phyloP scores from a whole-genome alignment of 2,113 vertebrate species.

The Sander vitreus region DNA sequence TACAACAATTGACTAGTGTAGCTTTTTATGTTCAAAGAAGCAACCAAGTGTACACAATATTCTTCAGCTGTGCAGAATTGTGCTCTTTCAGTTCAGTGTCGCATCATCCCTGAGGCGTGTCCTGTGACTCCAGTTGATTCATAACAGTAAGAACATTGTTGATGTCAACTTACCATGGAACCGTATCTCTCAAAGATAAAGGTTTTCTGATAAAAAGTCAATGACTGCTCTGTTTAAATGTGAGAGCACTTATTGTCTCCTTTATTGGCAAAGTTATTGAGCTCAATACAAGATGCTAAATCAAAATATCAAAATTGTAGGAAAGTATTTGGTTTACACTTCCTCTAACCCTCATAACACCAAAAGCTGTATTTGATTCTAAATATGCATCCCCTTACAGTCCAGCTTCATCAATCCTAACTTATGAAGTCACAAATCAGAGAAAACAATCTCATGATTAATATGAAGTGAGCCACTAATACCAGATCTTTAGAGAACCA shows the following conservation, averaged over 20 bases:
- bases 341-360: not conserved
- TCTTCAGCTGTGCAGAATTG: not conserved
- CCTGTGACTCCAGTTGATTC: slow-evolving; percentile 15
- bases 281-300: not conserved
- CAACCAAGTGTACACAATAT: not conserved
- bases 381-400: not conserved
- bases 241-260: not conserved
- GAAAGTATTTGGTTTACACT: not conserved
- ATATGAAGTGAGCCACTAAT: not conserved
- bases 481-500: not conserved
- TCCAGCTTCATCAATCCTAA: not conserved
- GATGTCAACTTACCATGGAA: not conserved
- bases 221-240: not conserved
- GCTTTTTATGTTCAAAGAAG: slow-evolving; percentile 16
- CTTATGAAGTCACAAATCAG: not conserved
- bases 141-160: not conserved
- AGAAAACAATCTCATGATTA: not conserved
- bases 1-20: not conserved
- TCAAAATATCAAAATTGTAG: not conserved
- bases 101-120: not conserved
- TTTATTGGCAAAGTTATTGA: not conserved
- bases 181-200: not conserved
- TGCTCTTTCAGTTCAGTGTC: not conserved
- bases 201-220: not conserved
- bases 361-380: not conserved